Evolutionary conservation across 2,888 invertebrate genomes (phyloP).

Genomic region (Pristionchus entomophagus): DNA sequence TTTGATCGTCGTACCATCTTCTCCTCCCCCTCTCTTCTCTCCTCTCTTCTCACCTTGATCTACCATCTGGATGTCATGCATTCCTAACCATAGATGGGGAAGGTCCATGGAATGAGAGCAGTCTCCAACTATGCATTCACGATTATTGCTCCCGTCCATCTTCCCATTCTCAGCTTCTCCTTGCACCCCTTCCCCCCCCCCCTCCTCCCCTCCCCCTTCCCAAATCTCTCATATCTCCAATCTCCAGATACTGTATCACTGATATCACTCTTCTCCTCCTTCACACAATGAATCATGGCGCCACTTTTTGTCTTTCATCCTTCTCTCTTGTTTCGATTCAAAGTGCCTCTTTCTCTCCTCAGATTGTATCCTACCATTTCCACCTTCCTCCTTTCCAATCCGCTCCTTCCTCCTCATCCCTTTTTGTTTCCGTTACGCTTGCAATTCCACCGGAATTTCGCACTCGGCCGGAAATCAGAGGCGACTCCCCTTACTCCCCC

Average conservation of each 20-base stretch:
- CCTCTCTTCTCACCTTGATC: conserved; percentile 7
- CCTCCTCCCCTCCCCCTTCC: no score
- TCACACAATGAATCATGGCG: conserved; percentile 31
- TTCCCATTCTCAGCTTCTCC: neutral
- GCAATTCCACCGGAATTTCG: conserved; percentile 4
- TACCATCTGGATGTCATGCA: neutral
- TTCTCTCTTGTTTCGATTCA: neutral
- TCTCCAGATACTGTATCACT: neutral
- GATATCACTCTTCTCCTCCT: neutral
- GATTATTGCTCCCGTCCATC: conserved; percentile 7
- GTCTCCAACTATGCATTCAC: conserved; percentile 43
- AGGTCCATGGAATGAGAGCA: neutral
- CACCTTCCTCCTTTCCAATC: neutral
- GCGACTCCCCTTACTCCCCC: neutral
- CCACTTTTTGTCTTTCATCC: neutral
- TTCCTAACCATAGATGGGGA: conserved; percentile 34
- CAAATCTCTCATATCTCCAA: no score
- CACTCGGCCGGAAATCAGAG: conserved; percentile 27
- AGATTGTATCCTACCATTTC: conserved; percentile 37
- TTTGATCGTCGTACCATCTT: no score
- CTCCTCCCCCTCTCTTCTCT: neutral
- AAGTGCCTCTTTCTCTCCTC: neutral
- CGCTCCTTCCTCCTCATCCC: neutral
- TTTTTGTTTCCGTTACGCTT: conserved; percentile 19
- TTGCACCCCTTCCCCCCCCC: neutral